Conservation (phyloP, 2,113 vertebrate genomes). For the Caracal caracal region DNA sequence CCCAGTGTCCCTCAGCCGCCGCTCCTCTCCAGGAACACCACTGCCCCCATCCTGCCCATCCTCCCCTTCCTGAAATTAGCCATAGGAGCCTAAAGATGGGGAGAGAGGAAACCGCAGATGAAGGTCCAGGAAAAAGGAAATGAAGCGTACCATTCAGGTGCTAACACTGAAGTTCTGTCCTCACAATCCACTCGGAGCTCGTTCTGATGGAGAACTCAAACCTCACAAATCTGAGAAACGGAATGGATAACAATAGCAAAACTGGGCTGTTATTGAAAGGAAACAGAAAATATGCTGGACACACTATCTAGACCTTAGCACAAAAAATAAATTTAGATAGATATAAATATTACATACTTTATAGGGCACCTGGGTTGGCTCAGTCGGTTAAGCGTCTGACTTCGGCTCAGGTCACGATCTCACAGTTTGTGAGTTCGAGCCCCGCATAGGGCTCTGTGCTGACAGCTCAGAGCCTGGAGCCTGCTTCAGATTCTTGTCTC, state of each 20-base stretch:
- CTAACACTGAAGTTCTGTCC: not conserved
- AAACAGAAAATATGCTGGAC: not conserved
- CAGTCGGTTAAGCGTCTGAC: too few species aligned
- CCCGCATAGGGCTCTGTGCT: too few species aligned
- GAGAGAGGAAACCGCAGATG: not conserved
- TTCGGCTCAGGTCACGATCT: too few species aligned
- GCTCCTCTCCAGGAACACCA: not conserved
- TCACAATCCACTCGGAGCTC: not conserved
- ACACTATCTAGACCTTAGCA: not conserved
- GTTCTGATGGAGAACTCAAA: not conserved
- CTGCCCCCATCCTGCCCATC: not conserved
- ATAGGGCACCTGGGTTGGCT: too few species aligned
- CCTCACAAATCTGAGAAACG: not conserved
- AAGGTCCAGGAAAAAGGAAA: not conserved
- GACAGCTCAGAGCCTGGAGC: too few species aligned
- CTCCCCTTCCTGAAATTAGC: not conserved
- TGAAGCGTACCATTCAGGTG: not conserved
- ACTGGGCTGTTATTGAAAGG: not conserved
- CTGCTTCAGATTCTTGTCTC: too few species aligned
- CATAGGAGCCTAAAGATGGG: not conserved
- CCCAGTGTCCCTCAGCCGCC: not conserved
- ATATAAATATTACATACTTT: not conserved
- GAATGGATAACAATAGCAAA: not conserved
- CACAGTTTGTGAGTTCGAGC: too few species aligned
- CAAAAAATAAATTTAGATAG: not conserved